A percentile compares a stretch with the other conserved stretches of the same genome.
Conservation (phyloP, 1,140 invertebrate genomes). For the Drosophila murphyi region DNA sequence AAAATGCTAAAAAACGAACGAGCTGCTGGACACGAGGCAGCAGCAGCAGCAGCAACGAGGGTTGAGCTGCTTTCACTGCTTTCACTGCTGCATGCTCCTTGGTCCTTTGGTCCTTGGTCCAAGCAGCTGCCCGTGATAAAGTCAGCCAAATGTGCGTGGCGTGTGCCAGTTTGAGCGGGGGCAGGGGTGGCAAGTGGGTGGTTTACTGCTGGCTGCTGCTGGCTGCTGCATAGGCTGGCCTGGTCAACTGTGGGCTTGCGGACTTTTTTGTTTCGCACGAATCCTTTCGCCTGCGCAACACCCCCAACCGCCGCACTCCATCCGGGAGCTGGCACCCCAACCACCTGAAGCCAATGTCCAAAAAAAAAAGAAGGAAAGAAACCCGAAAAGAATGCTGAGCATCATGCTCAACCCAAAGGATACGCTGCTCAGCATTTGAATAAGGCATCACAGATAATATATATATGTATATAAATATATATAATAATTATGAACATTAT, state of each 20-base stretch:
- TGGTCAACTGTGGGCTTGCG: conserved; percentile 61
- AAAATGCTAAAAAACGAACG: conserved; percentile 77
- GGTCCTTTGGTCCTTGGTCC: not conserved
- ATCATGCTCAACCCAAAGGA: not conserved
- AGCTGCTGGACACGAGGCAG: conserved; percentile 33
- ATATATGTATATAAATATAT: too few species aligned
- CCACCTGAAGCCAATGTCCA: conserved; percentile 16
- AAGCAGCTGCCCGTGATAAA: conserved; percentile 60
- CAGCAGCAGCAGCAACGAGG: conserved; percentile 29
- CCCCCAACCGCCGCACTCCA: not conserved
- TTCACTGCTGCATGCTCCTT: not conserved
- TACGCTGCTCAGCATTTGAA: not conserved
- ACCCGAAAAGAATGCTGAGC: conserved; percentile 1
- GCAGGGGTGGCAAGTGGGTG: not conserved
- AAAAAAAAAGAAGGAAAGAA: conserved; percentile 26
- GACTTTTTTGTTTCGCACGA: conserved; percentile 77
- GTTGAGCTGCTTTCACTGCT: conserved; percentile 42
- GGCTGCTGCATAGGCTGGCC: conserved; percentile 35
- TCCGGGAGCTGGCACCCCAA: not conserved
- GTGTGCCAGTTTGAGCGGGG: conserved; percentile 44
- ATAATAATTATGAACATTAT: too few species aligned
- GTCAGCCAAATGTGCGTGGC: conserved; percentile 79
- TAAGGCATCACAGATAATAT: too few species aligned
- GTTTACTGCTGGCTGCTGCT: too few species aligned
- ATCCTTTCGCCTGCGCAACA: conserved; percentile 67